Base-by-base conservation (phyloP, 2,888 invertebrate species). In the Emmelina monodactyla region DNA sequence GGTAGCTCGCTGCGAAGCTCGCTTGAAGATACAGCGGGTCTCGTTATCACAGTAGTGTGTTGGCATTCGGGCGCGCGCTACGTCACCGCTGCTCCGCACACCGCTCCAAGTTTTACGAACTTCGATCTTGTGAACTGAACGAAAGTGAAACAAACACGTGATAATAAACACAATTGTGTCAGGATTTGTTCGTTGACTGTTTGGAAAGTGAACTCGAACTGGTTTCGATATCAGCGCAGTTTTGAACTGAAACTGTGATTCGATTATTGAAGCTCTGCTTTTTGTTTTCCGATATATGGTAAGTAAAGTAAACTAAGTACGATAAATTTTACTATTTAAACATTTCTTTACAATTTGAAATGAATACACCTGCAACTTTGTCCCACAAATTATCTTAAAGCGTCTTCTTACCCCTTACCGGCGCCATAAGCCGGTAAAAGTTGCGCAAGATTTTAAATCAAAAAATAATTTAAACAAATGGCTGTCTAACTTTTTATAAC, bases 1-100 rank as follows among this genome's bases (percentile, higher is more conserved):
- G 62, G 63, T 63, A 67, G 69, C 69, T 70, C 65, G 62, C 49
- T 47, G 49, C 58, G 52, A 59, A 61, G 60, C n/a, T n/a, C n/a
- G n/a, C n/a, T n/a, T n/a, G n/a, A n/a, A n/a, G n/a, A n/a, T n/a
- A n/a, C n/a, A n/a, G n/a, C n/a, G n/a, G n/a, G n/a, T n/a, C n/a
- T n/a, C n/a, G 72, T 75, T 79, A 78, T 76, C 75, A 73, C 76
- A 79, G 78, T 79, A 70, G 76, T 72, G 68, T 71, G 64, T 75
- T 70, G 67, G 63, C 73, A 61, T 49, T 66, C 71, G 73, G 58
- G 62, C 71, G 59, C 70, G 59, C 68, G 67, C 54, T 63, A 62
- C 51, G 62, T 56, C 53, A 47, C 47, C 45, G 47, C 52, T 40
- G 44, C 50, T 50, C 50, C 4, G 11, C 56, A 51, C 54, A 58